Percentiles rank a stretch among this genome's conserved stretches.
Conservation (phyloP, 2,797 vertebrate species). For the Gobio occitaniae region DNA sequence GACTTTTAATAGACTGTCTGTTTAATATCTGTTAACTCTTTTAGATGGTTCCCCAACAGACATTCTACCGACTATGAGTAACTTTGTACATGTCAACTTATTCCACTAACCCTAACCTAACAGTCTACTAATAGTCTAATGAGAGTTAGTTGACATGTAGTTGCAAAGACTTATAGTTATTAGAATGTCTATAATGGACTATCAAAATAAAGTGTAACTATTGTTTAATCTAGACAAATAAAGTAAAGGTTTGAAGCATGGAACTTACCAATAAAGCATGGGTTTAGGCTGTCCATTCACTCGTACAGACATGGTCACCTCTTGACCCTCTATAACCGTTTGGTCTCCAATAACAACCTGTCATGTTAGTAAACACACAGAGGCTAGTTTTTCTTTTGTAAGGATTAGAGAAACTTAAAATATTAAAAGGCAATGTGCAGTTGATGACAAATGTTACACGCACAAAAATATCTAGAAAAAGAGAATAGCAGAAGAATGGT, state of each 20-base stretch:
- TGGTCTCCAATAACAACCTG: slow-evolving; percentile 89
- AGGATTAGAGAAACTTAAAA: neutral
- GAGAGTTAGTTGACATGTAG: neutral
- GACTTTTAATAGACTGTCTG: neutral
- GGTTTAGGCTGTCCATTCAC: slow-evolving; percentile 95
- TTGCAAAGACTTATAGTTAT: neutral
- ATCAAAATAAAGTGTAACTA: neutral
- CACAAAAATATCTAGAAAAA: neutral
- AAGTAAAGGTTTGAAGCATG: neutral
- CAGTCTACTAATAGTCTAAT: neutral
- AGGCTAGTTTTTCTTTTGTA: slow-evolving; percentile 28
- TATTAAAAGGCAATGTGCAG: neutral
- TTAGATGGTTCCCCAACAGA: neutral
- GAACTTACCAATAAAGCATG: slow-evolving; percentile 91
- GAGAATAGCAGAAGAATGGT: neutral
- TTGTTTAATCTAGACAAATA: neutral
- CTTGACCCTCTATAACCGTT: slow-evolving; percentile 90
- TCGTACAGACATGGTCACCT: slow-evolving; percentile 89
- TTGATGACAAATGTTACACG: neutral
- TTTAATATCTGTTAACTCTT: neutral
- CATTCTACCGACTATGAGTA: neutral
- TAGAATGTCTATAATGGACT: neutral
- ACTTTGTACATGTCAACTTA: neutral
- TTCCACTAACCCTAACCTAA: neutral
- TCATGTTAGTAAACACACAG: slow-evolving; percentile 58